Conservation (phyloP, 2,888 invertebrate genomes). For the Acronicta leporina region DNA sequence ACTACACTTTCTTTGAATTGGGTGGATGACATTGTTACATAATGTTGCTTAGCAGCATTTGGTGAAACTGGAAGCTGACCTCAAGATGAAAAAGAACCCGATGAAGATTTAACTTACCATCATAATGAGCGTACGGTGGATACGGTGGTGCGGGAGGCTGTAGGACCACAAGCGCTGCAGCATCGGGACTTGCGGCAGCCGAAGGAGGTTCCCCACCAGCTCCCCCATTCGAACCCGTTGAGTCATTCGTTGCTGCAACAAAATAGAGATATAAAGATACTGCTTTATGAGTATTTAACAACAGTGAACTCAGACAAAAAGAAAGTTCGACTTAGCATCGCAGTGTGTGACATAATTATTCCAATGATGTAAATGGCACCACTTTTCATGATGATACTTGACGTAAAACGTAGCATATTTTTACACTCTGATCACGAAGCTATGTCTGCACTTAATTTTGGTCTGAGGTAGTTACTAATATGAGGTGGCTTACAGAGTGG, state of each 20-base stretch:
- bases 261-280: slow-evolving; percentile 1
- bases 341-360: too few species aligned
- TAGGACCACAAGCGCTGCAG: slow-evolving; percentile 82
- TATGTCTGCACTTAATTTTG: neutral
- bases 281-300: neutral
- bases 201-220: slow-evolving; percentile 84
- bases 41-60: too few species aligned
- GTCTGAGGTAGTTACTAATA: slow-evolving; percentile 6
- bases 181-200: slow-evolving; percentile 84
- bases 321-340: neutral
- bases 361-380: too few species aligned
- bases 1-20: too few species aligned
- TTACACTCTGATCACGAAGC: too few species aligned
- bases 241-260: slow-evolving; percentile 82
- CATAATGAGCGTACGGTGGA: slow-evolving; percentile 85
- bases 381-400: too few species aligned
- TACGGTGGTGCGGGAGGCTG: slow-evolving; percentile 86
- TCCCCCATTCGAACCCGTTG: slow-evolving; percentile 82
- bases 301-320: neutral
- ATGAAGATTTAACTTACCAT: slow-evolving; percentile 69
- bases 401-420: too few species aligned
- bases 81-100: neutral
- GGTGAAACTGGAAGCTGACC: too few species aligned
- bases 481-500: slow-evolving; percentile 44
- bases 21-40: too few species aligned